Percentiles rank a stretch among this genome's conserved stretches.
Evolutionary conservation across 2,888 invertebrate species (phyloP).

Genomic region (Tenthredo mesomela): DNA sequence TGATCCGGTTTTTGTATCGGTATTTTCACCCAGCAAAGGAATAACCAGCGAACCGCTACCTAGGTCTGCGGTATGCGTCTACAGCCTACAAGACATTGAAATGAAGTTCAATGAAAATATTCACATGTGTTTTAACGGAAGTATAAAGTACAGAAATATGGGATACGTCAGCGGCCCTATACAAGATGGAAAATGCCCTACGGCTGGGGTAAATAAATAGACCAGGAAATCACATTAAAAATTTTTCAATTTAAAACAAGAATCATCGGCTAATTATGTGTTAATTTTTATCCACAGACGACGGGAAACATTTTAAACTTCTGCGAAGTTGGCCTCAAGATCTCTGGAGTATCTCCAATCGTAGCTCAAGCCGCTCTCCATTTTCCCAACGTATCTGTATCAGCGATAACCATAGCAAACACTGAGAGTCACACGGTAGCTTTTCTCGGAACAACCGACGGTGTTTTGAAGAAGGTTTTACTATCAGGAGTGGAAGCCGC

Average conservation of each 20-base stretch:
- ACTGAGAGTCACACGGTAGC: conserved; percentile 96
- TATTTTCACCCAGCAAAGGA: conserved; percentile 94
- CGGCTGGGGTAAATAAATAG: conserved; percentile 86
- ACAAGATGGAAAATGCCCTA: conserved; percentile 94
- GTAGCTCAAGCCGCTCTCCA: conserved; percentile 87
- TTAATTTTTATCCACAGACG: conserved; percentile 78
- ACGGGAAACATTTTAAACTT: conserved; percentile 95
- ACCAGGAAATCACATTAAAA: conserved; percentile 30
- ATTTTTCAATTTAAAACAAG: not conserved
- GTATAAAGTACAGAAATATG: conserved; percentile 94
- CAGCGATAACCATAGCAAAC: conserved; percentile 92
- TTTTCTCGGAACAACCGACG: conserved; percentile 94
- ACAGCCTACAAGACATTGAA: conserved; percentile 93
- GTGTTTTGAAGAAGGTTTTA: conserved; percentile 91
- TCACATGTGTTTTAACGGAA: conserved; percentile 98
- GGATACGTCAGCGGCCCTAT: conserved; percentile 95
- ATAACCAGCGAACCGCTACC: conserved; percentile 91
- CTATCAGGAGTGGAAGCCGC: conserved; percentile 86
- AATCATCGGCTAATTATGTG: not conserved
- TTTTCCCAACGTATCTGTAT: conserved; percentile 90
- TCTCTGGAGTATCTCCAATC: conserved; percentile 93
- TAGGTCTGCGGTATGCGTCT: conserved; percentile 95
- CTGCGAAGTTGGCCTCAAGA: conserved; percentile 95
- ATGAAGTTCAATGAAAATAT: conserved; percentile 97
- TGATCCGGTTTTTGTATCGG: conserved; percentile 90